phyloP scores from a whole-genome alignment of 2,888 invertebrate genomes.

The Auanema freiburgensis region DNA sequence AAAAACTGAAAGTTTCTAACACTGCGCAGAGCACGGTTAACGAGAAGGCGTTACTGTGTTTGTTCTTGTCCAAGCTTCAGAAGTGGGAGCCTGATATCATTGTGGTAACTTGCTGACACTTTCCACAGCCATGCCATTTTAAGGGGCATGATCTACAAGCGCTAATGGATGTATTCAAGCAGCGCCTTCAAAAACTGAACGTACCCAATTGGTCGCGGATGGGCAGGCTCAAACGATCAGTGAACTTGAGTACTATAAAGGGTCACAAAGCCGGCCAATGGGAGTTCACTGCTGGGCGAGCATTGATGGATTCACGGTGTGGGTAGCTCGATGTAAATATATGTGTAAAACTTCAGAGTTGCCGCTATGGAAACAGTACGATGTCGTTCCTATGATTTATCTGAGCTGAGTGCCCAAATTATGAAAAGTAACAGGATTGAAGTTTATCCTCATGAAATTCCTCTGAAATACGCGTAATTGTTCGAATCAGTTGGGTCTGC shows the following conservation, averaged over 20 bases:
- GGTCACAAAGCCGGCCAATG: constrained; percentile 55
- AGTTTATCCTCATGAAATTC: constrained; percentile 44
- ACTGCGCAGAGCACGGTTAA: constrained; percentile 77
- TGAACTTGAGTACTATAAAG: constrained; percentile 41
- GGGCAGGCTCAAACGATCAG: constrained; percentile 79
- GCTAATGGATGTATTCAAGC: constrained; percentile 85
- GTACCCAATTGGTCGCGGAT: constrained; percentile 82
- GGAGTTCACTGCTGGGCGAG: constrained; percentile 59
- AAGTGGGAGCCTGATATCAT: constrained; percentile 88
- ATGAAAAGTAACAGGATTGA: constrained; percentile 57
- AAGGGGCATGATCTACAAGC: constrained; percentile 88
- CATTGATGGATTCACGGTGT: constrained; percentile 56
- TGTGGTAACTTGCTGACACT: constrained; percentile 69
- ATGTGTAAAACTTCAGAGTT: constrained; percentile 65
- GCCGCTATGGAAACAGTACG: constrained; percentile 91
- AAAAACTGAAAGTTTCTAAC: constrained; percentile 65
- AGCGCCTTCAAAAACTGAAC: constrained; percentile 76
- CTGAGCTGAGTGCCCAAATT: constrained; percentile 69
- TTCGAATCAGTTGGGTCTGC: no score
- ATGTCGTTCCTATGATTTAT: constrained; percentile 87
- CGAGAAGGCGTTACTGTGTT: constrained; percentile 83
- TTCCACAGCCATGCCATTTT: background rate
- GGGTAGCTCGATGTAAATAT: background rate
- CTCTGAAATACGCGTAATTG: constrained; percentile 41
- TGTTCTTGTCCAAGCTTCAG: constrained; percentile 82